Percentiles rank a stretch among this genome's conserved stretches.
Conservation (phyloP, 2,113 vertebrate species). For the Cephalopterus ornatus region DNA sequence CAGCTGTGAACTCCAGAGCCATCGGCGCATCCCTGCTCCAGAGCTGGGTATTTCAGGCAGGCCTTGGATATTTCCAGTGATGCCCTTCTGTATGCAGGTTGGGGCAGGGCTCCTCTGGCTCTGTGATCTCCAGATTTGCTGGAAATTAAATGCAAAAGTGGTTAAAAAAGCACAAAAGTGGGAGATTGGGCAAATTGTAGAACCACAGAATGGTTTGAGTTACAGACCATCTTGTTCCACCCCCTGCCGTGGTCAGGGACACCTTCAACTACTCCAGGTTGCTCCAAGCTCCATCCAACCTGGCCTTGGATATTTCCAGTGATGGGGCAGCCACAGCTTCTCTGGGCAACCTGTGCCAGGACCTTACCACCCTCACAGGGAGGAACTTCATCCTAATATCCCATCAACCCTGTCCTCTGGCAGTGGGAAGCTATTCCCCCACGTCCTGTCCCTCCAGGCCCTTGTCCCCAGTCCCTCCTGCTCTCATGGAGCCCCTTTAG, state of each 20-base stretch:
- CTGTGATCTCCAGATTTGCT: neutral
- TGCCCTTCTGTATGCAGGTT: fast-evolving
- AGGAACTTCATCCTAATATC: neutral
- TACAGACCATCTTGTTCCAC: neutral
- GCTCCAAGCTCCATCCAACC: neutral
- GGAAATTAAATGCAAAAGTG: neutral
- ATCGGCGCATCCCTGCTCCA: neutral
- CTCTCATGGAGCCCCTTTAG: neutral
- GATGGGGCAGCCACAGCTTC: neutral
- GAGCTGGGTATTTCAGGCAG: neutral
- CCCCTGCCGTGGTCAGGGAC: neutral
- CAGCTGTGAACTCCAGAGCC: neutral
- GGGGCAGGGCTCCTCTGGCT: neutral
- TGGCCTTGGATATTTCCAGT: neutral
- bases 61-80: too few species aligned
- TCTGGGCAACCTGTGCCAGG: neutral
- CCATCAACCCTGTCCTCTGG: too few species aligned
- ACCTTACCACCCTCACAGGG: neutral
- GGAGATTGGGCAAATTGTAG: too few species aligned
- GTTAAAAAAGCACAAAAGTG: neutral
- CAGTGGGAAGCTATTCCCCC: neutral
- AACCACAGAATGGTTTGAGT: neutral
- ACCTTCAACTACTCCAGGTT: neutral
- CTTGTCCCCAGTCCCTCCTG: neutral
- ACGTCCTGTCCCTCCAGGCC: neutral